Base-by-base conservation (phyloP, 2,888 invertebrate genomes). In the Ceraclea dissimilis region DNA sequence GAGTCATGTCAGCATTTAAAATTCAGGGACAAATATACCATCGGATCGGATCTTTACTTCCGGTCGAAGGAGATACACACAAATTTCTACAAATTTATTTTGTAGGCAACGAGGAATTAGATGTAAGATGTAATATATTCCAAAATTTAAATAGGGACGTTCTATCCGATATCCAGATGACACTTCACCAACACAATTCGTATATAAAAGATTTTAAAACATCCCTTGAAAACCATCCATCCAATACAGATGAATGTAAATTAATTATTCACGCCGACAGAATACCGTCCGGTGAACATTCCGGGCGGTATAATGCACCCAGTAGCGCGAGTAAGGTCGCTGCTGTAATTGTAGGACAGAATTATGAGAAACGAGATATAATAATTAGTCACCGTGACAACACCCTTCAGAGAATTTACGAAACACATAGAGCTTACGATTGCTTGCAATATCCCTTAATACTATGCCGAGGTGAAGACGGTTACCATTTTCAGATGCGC, bases 21-120 rank as follows among this genome's bases (percentile, higher is more conserved):
- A 44, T 44, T 44, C 44, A 44, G 44, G 44, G 44, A 11, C 44
- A 44, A 16, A 44, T 44, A 44, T 44, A 44, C 17, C 44, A 44
- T 16, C 6, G 17, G 17, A 16, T 44, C 6, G 44, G 44, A 44
- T 44, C 44, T 44, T 16, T 44, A 6, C 17, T 44, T 16, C 44
- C 44, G 6, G 44, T 44, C n/a, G 44, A 44, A 16, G 44, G 44
- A 44, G 17, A 44, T 44, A 44, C 44, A 44, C 44, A 44, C 44
- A 44, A 44, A 44, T 44, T 44, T 44, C n/a, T 44, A 44, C 44
- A 44, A 17, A 44, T 44, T 44, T 44, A 44, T 17, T 44, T 44
- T 44, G n/a, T 44, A 11, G 16, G 17, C n/a, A 16, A 5, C n/a
- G n/a, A 44, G 10, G 44, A 44, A 44, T 17, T 44, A 44, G 16